Percentiles rank a stretch among this genome's conserved stretches.
Conservation (phyloP, 1,140 invertebrate genomes). For the Hirudo medicinalis region DNA sequence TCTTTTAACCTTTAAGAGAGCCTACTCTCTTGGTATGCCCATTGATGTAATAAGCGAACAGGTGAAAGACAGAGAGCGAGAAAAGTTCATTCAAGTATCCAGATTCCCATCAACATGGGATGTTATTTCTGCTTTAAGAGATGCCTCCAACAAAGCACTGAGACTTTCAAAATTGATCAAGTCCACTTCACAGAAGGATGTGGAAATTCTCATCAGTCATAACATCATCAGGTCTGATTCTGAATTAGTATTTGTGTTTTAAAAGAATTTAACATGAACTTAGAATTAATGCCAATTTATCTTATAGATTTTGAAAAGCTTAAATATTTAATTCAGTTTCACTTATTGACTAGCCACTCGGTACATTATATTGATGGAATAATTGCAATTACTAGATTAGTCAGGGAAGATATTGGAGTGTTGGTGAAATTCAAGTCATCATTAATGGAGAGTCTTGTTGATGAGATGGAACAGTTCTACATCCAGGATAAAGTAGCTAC, state of each 20-base stretch:
- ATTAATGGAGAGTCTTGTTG: conserved; percentile 6
- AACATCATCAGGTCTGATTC: conserved; percentile 15
- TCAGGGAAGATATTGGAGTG: conserved; percentile 2
- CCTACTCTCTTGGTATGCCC: background rate
- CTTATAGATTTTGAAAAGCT: too few species aligned
- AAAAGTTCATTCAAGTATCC: conserved; percentile 22
- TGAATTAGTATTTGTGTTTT: too few species aligned
- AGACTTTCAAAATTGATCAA: conserved; percentile 17
- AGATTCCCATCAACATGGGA: conserved; percentile 5
- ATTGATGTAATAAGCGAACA: conserved; percentile 8
- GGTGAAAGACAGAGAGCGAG: conserved; percentile 18
- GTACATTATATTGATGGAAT: too few species aligned
- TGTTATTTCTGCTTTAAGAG: conserved; percentile 11
- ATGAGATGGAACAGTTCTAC: conserved; percentile 3
- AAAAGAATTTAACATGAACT: too few species aligned
- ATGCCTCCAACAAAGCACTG: conserved; percentile 10
- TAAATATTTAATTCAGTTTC: too few species aligned
- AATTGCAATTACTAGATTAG: background rate
- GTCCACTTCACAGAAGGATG: conserved; percentile 12
- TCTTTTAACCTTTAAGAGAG: conserved; percentile 20
- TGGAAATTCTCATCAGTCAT: conserved; percentile 5
- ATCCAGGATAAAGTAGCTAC: too few species aligned
- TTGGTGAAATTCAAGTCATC: conserved; percentile 2
- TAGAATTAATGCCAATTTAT: too few species aligned
- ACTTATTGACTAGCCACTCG: too few species aligned